Evolutionary conservation across 2,797 vertebrate species (phyloP).

Genomic region (Melanotaenia maccullochi): DNA sequence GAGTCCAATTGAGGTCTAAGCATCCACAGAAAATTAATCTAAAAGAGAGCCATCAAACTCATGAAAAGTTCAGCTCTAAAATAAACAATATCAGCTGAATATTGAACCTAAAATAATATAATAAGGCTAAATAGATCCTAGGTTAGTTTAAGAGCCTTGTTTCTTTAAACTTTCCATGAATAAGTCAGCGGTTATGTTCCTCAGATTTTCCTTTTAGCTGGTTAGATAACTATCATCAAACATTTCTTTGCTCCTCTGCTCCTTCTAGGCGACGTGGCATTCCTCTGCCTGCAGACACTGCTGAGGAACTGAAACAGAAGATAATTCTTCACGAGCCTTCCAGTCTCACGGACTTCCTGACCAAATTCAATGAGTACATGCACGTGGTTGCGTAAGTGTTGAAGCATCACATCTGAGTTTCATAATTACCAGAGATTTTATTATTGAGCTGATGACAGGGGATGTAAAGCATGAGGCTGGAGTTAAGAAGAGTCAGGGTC

Average conservation of each 20-base stretch:
- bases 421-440: slow-evolving; percentile 15
- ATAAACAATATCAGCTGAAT: too few relatives aligned
- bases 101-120: too few relatives aligned
- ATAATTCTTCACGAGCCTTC: slow-evolving; percentile 79
- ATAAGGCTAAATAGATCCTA: too few relatives aligned
- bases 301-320: slow-evolving; percentile 70
- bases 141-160: too few relatives aligned
- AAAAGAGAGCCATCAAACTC: too few relatives aligned
- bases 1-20: too few relatives aligned
- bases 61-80: too few relatives aligned
- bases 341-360: slow-evolving; percentile 85
- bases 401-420: neutral
- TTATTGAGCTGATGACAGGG: neutral
- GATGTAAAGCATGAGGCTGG: slow-evolving; percentile 5
- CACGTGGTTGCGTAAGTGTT: slow-evolving; percentile 89
- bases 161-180: too few relatives aligned
- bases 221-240: too few relatives aligned
- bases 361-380: slow-evolving; percentile 91
- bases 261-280: slow-evolving; percentile 86
- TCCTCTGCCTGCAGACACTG: slow-evolving; percentile 69
- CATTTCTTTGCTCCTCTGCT: neutral
- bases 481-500: slow-evolving; percentile 22
- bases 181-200: too few relatives aligned
- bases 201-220: too few relatives aligned
- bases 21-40: too few relatives aligned